These are phyloP conservation scores for Nebria salina DNA, from an alignment of 2,888 invertebrate genomes.

Conservation along the genomic window DNA sequence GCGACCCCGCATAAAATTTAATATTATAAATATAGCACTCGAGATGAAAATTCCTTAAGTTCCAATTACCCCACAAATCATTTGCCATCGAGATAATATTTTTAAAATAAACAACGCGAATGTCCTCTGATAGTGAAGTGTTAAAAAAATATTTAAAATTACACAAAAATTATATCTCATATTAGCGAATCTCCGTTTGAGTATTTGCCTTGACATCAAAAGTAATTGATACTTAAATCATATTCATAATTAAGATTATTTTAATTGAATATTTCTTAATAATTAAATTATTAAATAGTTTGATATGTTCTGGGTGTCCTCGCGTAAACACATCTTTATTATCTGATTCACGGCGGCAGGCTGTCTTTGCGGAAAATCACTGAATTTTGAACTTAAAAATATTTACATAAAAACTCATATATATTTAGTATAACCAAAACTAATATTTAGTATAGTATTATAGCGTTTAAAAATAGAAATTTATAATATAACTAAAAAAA, in stretches of 20 bases:
- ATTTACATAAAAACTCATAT: background rate
- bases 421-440: background rate
- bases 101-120: background rate
- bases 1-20: no score
- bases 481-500: no score
- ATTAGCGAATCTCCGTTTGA: background rate
- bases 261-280: background rate
- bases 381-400: background rate
- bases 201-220: background rate
- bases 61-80: background rate
- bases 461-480: no score
- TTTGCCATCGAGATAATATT: background rate
- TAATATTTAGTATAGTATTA: no score
- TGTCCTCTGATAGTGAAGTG: background rate
- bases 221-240: background rate
- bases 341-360: constrained; percentile 25
- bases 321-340: constrained; percentile 16
- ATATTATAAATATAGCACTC: no score
- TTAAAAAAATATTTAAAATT: background rate
- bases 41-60: no score
- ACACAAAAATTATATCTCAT: background rate
- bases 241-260: background rate
- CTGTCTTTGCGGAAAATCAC: constrained; percentile 23
- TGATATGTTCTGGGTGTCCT: constrained; percentile 6
- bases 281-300: background rate